Evolutionary conservation across 2,888 invertebrate species (phyloP), one percentile per base, ranked within the genome.

Genomic region (Apodemia mormo): DNA sequence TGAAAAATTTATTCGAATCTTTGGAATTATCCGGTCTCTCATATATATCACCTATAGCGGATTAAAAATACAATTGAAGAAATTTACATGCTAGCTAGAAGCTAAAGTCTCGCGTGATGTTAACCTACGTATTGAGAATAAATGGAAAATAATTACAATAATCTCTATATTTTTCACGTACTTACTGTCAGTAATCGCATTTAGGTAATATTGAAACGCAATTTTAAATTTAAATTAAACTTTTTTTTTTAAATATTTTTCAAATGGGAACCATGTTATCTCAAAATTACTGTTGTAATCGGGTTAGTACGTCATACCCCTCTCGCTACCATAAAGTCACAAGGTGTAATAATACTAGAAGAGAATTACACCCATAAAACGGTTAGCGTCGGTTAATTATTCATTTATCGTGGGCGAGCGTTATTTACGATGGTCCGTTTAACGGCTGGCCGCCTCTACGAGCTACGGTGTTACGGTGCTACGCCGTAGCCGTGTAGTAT

Each of bases 381-480:
- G 82, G 82, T 82, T 84, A 84, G 83, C 82, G 80, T 81, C 82
- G 82, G 85, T 87, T 86, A 88, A 87, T 87, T 87, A 88, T 87
- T 86, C 86, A 87, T 88, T 86, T 87, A 87, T 84, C 82, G 84
- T 81, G 79, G 81, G 79, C 78, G 76, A 76, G 76, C 73, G 77
- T 79, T 80, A 80, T 81, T 81, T 81, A 80, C 79, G 79, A 78
- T 74, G 77, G 75, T 75, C 74, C 76, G 76, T 74, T 77, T 76
- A 77, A 76, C 77, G 76, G 75, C 73, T 75, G 76, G 73, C 76
- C 77, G 77, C 76, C 76, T 82, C 82, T 80, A 81, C 81, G 81
- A 78, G 75, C 74, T 73, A 72, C 65, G 71, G 75, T 75, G 78
- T 79, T 78, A 68, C 68, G 68, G 77, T 8, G 76, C 79, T 82